phyloP scores from a whole-genome alignment of 2,113 vertebrate species.

The Panthera tigris region DNA sequence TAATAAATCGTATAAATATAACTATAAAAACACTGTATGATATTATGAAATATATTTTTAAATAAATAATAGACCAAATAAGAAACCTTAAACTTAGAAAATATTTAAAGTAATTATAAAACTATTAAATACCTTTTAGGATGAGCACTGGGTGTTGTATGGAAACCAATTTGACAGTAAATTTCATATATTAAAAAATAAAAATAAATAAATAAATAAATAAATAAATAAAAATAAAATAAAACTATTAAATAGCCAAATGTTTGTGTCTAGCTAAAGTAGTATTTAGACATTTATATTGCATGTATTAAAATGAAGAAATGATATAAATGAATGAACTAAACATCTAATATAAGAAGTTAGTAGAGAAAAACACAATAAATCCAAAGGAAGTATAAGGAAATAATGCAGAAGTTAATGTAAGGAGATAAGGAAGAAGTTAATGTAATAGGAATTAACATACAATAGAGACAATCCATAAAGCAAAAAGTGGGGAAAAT shows the following conservation, averaged over 20 bases:
- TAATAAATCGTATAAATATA: neutral
- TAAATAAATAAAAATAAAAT: too few species aligned
- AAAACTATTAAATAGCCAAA: neutral
- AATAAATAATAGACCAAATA: neutral
- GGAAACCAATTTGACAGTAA: too few species aligned
- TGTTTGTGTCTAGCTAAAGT: neutral
- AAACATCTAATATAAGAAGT: neutral
- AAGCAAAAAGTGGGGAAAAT: neutral
- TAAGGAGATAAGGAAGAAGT: too few species aligned
- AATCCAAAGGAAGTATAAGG: neutral
- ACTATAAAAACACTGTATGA: neutral
- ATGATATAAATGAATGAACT: neutral
- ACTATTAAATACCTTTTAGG: neutral
- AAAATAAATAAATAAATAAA: too few species aligned
- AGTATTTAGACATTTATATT: neutral
- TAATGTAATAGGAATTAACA: neutral
- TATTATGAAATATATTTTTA: neutral
- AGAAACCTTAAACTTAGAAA: neutral
- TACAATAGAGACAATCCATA: neutral
- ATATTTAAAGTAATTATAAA: neutral
- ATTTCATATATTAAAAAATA: too few species aligned
- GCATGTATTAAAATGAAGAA: neutral
- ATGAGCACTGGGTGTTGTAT: too few species aligned
- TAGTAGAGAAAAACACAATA: neutral
- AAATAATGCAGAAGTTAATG: neutral